Conservation (phyloP, 2,888 invertebrate species). For the Therioaphis trifolii region DNA sequence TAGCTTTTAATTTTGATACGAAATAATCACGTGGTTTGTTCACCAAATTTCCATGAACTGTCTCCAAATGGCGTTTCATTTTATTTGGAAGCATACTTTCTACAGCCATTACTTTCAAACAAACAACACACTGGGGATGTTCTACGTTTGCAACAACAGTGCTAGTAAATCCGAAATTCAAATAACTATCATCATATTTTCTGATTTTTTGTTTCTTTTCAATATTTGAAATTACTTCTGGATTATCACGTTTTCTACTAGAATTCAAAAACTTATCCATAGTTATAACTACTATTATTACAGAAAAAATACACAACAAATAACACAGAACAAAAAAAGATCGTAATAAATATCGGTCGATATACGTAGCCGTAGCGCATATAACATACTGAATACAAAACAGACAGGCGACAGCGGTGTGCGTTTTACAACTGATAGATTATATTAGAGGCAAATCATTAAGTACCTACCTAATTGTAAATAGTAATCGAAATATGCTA, state of each 20-base stretch:
- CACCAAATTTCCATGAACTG: constrained; percentile 55
- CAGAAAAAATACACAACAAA: no score
- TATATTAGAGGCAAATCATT: no score
- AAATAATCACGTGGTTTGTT: constrained; percentile 1
- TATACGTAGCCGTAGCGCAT: not conserved
- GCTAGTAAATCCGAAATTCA: constrained; percentile 37
- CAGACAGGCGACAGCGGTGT: constrained; percentile 1
- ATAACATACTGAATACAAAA: not conserved
- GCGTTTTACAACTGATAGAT: not conserved
- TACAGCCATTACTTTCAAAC: no score
- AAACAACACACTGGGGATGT: no score
- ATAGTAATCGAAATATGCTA: no score
- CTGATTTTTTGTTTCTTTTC: not conserved
- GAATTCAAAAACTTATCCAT: not conserved
- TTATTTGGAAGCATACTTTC: no score
- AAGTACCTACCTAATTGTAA: no score
- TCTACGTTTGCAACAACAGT: no score
- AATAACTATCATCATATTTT: constrained; percentile 23
- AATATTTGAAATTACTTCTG: constrained; percentile 7
- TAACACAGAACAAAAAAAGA: not conserved
- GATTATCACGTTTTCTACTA: not conserved
- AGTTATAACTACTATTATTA: not conserved
- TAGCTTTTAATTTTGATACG: no score
- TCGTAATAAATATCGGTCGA: not conserved
- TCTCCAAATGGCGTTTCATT: no score